Conservation (phyloP, 2,888 invertebrate genomes). For the Ferdinandea cuprea region DNA sequence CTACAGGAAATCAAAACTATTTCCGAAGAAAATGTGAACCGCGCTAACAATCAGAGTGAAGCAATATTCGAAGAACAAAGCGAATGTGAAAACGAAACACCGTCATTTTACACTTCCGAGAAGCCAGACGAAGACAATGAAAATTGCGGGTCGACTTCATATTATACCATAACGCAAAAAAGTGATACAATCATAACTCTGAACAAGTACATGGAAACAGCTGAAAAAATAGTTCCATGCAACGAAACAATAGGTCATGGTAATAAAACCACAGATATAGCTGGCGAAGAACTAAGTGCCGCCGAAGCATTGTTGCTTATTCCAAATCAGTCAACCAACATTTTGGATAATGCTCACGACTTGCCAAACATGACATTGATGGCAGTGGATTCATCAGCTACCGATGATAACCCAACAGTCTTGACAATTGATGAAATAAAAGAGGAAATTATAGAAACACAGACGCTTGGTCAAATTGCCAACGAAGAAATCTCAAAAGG, state of each 20-base stretch:
- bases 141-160: not conserved
- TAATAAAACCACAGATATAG: constrained; percentile 41
- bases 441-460: constrained; percentile 35
- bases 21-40: not conserved
- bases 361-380: not conserved
- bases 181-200: constrained; percentile 47
- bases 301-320: constrained; percentile 75
- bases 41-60: not conserved
- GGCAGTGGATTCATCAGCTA: not conserved
- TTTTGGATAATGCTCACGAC: constrained; percentile 10
- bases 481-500: constrained; percentile 6
- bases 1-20: not conserved
- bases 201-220: constrained; percentile 32
- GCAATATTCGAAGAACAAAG: not conserved
- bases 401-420: not conserved
- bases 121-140: not conserved
- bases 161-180: constrained; percentile 35
- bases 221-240: not conserved
- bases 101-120: not conserved
- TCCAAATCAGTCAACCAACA: constrained; percentile 64
- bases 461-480: not conserved
- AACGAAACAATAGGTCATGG: constrained; percentile 30
- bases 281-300: constrained; percentile 70
- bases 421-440: constrained; percentile 18
- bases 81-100: not conserved